A percentile compares a stretch with the other conserved stretches of the same genome.
Evolutionary conservation across 2,113 vertebrate species (phyloP).

Genomic region (Riparia riparia): DNA sequence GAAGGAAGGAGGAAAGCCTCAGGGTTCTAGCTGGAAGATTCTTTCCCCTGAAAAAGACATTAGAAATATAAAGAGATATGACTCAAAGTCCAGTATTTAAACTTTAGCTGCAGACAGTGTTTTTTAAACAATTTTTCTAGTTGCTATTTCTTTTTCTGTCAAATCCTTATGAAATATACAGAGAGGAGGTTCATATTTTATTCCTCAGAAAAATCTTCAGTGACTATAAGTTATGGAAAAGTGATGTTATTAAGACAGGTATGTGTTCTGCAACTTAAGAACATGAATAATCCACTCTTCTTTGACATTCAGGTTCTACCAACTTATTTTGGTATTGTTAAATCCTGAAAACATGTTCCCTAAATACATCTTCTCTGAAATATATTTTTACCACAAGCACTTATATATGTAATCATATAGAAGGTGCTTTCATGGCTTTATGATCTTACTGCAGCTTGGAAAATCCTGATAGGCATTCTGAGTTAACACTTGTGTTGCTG

Average conservation of each 20-base stretch:
- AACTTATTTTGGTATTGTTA: background rate
- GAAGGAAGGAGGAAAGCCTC: background rate
- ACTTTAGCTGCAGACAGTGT: background rate
- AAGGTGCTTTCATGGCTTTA: background rate
- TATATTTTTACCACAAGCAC: background rate
- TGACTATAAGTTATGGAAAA: background rate
- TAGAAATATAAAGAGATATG: background rate
- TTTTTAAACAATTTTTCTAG: background rate
- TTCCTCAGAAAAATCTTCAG: background rate
- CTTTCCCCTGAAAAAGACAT: background rate
- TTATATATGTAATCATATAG: accelerated
- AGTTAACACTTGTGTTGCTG: background rate
- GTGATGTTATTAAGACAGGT: background rate
- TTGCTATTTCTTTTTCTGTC: background rate
- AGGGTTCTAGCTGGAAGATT: background rate
- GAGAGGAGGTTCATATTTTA: background rate
- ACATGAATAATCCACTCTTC: background rate
- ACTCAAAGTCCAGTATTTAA: background rate
- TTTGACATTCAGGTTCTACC: background rate
- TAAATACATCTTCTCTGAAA: background rate
- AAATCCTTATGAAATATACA: background rate
- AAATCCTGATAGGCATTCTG: background rate
- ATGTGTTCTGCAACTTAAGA: background rate
- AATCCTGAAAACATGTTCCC: background rate
- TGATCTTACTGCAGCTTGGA: background rate